Base-by-base conservation (phyloP, 2,113 vertebrate species). In the Phalacrocorax aristotelis region DNA sequence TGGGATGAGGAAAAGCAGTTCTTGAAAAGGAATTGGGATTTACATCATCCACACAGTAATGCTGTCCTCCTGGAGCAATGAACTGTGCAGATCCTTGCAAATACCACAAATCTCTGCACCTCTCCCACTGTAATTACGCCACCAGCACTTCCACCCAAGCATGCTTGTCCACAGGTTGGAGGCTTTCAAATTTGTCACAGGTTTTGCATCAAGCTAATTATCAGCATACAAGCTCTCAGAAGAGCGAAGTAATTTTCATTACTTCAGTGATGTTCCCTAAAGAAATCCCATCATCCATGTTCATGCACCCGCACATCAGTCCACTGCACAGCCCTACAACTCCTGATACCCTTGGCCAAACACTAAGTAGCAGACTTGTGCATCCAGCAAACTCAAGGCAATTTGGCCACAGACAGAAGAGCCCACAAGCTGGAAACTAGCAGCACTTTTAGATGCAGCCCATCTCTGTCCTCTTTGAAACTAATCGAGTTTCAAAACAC, bases 291-390 rank as follows among this genome's bases (percentile, higher is more conserved):
- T n/a, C 1, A 2, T 3, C 44, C 46, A 4, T 20, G 51, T 25
- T 52, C 3, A 2, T 2, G 34, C 55, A 23, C 8, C 36, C 6
- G 12, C 2, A 1, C 4, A 10, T 46, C 54, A 13, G 22, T 25
- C 16, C 19, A 44, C 23, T 34, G 17, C 55, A 71, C 36, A 52
- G 3, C 38, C 55, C 36, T 17, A 19, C 29, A 71, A 7, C 44
- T 77, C 51, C 55, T 1, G 1, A 58, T 23, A 7, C 13, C 25
- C 34, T 58, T 17, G 21, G 25, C 21, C 62, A 65, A 64, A n/a
- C 25, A 6, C 8, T 4, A 30, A 19, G 15, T 7, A 17, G 34
- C 0, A 2, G 21, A 23, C 36, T 40, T 23, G 10, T 0, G 0
- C 11, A 49, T 27, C 76, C 55, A 72, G 17, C 16, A 82, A 32